These are phyloP conservation scores for Stylophora pistillata DNA, from an alignment of 64 coral and sea anemone species.

Conservation along the genomic window DNA sequence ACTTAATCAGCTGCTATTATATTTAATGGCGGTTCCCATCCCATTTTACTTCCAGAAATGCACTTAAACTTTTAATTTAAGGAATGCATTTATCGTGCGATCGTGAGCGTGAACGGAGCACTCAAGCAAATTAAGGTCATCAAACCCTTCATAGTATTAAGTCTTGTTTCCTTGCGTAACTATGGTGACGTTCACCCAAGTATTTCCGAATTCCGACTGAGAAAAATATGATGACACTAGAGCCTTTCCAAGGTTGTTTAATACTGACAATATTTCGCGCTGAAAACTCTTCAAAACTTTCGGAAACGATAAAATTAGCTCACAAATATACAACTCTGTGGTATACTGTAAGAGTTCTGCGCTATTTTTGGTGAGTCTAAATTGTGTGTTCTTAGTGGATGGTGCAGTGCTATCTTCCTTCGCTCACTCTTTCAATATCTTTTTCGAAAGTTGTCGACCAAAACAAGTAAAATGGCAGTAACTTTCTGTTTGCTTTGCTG, in stretches of 20 bases:
- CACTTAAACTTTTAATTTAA: constrained; percentile 13
- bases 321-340: neutral
- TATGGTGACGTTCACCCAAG: neutral
- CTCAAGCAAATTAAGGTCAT: neutral
- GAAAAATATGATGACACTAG: neutral
- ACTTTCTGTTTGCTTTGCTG: too few relatives aligned
- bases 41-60: neutral
- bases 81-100: constrained; percentile 23
- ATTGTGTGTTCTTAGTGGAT: neutral
- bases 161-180: neutral
- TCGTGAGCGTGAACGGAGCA: neutral
- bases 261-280: neutral
- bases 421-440: too few relatives aligned
- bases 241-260: neutral
- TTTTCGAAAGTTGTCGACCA: too few relatives aligned
- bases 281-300: neutral
- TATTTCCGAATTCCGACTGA: constrained; percentile 22
- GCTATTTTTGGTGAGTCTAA: neutral
- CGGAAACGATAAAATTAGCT: neutral
- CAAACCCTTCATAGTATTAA: constrained; percentile 23
- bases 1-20: neutral
- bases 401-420: too few relatives aligned
- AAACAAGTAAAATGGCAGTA: too few relatives aligned
- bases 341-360: neutral
- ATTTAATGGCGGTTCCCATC: neutral